Percentiles rank a stretch among this genome's conserved stretches.
Conservation (phyloP, 2,113 vertebrate genomes). For the Recurvirostra avosetta region DNA sequence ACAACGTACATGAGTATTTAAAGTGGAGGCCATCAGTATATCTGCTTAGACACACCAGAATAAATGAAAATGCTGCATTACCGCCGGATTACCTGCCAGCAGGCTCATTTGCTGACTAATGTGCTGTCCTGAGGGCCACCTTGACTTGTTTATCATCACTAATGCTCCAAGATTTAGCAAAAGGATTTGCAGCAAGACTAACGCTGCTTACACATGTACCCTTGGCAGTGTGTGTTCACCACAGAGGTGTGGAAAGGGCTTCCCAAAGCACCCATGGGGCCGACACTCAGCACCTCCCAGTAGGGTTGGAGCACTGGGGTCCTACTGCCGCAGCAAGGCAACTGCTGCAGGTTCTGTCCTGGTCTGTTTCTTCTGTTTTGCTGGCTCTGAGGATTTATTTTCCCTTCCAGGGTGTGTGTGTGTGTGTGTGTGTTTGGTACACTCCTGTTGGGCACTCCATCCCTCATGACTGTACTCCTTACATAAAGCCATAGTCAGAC, state of each 20-base stretch:
- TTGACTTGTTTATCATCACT: not conserved
- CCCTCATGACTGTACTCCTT: not conserved
- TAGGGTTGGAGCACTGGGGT: rapidly evolving
- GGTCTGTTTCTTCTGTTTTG: not conserved
- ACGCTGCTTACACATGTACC: rapidly evolving
- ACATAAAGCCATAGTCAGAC: not conserved
- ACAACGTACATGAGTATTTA: not conserved
- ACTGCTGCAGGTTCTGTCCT: not conserved
- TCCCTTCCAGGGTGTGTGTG: not conserved
- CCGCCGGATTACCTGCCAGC: not conserved
- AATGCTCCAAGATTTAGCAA: not conserved
- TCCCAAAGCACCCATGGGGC: not conserved
- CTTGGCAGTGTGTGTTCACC: rapidly evolving
- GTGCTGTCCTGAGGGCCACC: not conserved
- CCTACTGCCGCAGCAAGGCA: not conserved
- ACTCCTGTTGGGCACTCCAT: not conserved
- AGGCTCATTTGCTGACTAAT: not conserved
- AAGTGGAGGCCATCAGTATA: not conserved
- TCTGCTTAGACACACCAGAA: not conserved
- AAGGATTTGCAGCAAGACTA: not conserved
- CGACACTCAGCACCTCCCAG: not conserved
- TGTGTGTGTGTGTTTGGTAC: too few species aligned
- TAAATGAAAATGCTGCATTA: not conserved
- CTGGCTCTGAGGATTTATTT: not conserved
- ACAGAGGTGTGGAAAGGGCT: not conserved